Evolutionary conservation across 2,797 vertebrate genomes (phyloP), one percentile per base, ranked within the genome.

Genomic region (Melanotaenia boesemani): DNA sequence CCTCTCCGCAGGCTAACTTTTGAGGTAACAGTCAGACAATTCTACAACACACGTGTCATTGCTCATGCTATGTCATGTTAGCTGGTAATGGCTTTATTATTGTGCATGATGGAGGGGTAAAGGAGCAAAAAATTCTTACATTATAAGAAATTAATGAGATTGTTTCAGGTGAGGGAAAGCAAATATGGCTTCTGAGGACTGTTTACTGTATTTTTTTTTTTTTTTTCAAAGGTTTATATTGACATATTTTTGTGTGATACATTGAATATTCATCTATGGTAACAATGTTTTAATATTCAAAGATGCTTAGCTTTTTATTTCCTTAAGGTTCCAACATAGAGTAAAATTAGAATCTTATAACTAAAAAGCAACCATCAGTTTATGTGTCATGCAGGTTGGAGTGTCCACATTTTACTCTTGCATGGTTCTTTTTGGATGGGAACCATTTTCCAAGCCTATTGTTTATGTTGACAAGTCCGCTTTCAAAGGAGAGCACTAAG

Each of bases 11-110:
- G 61, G 74, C 76, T 46, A 52, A 72, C 74, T 79, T 63, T 75
- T 5, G 63, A 80, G 72, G 63, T 67, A 75, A 69, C 64, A 1
- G 56, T 15, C 55, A 63, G 71, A 85, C 84, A 90, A 82, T 76
- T 84, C 82, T 83, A 54, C 76, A 60, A 75, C 74, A 72, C 87
- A 85, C 86, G 79, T 82, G 86, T 88, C 77, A 74, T 67, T 83
- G 76, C 80, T 86, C 81, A 83, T 63, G 76, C 72, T 70, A 12
- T 74, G 82, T 84, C 83, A 77, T 78, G 77, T 72, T 76, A 56
- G 64, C 60, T 65, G 83, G 63, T 82, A 76, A 91, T 82, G 81
- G 88, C 90, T 91, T 92, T 79, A 91, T 91, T 81, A 86, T 89
- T 70, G 81, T 72, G 75, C 55, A 52, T 67, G 82, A 85, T 86